These are phyloP conservation scores for Hydrotaea cyrtoneurina DNA, from an alignment of 2,888 invertebrate genomes.

Conservation along the genomic window DNA sequence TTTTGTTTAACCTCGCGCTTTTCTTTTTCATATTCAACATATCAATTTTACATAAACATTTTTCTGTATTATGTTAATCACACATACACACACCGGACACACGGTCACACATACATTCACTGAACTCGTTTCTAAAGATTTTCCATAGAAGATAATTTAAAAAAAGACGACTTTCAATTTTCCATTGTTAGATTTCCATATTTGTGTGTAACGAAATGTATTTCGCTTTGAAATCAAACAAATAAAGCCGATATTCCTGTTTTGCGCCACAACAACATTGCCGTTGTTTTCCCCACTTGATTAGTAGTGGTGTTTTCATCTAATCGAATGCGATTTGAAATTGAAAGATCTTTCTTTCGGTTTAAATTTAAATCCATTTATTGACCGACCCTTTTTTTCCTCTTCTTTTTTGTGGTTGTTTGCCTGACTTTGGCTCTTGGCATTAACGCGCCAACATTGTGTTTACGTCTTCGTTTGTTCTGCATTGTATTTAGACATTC, in stretches of 20 bases:
- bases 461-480: constrained; percentile 38
- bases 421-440: constrained; percentile 65
- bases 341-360: neutral
- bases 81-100: neutral
- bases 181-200: constrained; percentile 14
- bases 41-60: neutral
- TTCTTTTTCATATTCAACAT: neutral
- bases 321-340: neutral
- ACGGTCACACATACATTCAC: neutral
- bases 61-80: constrained; percentile 13
- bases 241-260: neutral
- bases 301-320: neutral
- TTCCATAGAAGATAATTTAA: neutral
- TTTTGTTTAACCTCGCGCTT: neutral
- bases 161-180: constrained; percentile 16
- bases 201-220: neutral
- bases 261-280: too few relatives aligned
- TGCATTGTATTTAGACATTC: constrained; percentile 55
- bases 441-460: constrained; percentile 42
- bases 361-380: constrained; percentile 45
- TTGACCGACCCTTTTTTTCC: constrained; percentile 36
- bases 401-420: neutral
- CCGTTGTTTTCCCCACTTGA: neutral
- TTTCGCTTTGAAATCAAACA: neutral
- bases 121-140: neutral